Conservation (phyloP, 37 sponge, comb jelly and placozoan species). For the Tethya wilhelma region DNA sequence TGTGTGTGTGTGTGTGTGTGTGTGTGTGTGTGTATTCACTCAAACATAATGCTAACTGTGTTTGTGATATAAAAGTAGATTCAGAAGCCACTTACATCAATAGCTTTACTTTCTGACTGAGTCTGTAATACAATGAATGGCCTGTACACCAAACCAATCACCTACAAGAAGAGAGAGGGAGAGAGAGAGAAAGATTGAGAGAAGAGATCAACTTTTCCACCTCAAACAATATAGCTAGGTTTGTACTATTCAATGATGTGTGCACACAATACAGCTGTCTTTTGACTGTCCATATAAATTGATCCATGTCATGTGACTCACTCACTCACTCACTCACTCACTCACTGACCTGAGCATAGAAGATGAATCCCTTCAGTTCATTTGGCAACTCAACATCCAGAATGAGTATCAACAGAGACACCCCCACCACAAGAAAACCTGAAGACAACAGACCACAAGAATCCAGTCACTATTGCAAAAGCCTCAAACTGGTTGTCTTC, state of each 20-base stretch:
- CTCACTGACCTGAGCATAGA: slow-evolving; percentile 74
- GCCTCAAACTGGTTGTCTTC: background rate
- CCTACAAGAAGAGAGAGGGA: slow-evolving; percentile 19
- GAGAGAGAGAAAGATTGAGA: background rate
- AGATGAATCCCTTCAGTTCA: slow-evolving; percentile 72
- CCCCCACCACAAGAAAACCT: slow-evolving; percentile 59
- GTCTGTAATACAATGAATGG: slow-evolving; percentile 40
- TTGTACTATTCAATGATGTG: background rate
- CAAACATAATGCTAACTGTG: background rate
- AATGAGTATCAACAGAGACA: slow-evolving; percentile 49
- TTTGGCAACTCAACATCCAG: slow-evolving; percentile 69
- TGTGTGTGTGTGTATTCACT: background rate
- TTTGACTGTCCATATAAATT: background rate
- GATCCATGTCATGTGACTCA: too few relatives aligned
- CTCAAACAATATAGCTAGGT: background rate
- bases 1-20: background rate
- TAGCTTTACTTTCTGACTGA: background rate
- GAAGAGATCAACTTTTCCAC: background rate
- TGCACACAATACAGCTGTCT: background rate
- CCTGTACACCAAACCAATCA: slow-evolving; percentile 77
- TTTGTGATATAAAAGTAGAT: background rate
- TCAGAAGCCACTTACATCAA: slow-evolving; percentile 18
- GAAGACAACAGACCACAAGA: background rate
- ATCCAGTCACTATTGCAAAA: background rate
- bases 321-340: background rate